A percentile compares a stretch with the other conserved stretches of the same genome.
phyloP scores from a whole-genome alignment of 2,797 vertebrate species.

The Crenichthys baileyi region DNA sequence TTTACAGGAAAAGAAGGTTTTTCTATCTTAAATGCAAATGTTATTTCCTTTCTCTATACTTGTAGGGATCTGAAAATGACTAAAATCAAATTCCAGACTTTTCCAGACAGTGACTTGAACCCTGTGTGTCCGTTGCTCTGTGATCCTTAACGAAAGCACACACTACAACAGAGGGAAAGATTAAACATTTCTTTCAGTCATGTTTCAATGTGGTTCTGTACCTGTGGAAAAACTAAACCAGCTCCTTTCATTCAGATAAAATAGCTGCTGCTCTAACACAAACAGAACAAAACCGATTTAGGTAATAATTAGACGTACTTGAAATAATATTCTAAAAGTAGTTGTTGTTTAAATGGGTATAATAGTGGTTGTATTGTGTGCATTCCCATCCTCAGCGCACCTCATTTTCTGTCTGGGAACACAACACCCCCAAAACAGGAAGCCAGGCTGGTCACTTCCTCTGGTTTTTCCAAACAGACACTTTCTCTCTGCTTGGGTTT shows the following conservation, averaged over 20 bases:
- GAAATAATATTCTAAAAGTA: too few relatives aligned
- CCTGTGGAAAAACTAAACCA: background rate
- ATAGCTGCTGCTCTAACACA: background rate
- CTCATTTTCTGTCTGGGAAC: conserved; percentile 12
- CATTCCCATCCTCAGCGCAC: conserved; percentile 9
- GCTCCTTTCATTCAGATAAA: background rate
- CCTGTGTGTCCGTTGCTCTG: too few relatives aligned
- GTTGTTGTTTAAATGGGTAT: too few relatives aligned
- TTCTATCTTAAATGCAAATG: too few relatives aligned
- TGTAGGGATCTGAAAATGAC: background rate
- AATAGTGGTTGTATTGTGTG: background rate
- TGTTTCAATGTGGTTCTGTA: too few relatives aligned
- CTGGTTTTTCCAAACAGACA: conserved; percentile 45
- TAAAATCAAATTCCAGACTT: too few relatives aligned
- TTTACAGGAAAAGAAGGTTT: too few relatives aligned
- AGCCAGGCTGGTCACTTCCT: conserved; percentile 51
- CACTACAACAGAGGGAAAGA: background rate
- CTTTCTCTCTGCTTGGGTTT: conserved; percentile 42
- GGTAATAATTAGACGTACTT: too few relatives aligned
- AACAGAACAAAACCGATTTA: background rate
- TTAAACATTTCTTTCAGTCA: background rate
- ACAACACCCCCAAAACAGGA: conserved; percentile 63
- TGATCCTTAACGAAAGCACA: too few relatives aligned
- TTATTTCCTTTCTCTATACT: background rate
- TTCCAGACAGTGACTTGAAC: background rate